Percentiles rank a stretch among this genome's conserved stretches.
Conservation (phyloP, 2,888 invertebrate genomes). For the Lasioglossum lativentre region DNA sequence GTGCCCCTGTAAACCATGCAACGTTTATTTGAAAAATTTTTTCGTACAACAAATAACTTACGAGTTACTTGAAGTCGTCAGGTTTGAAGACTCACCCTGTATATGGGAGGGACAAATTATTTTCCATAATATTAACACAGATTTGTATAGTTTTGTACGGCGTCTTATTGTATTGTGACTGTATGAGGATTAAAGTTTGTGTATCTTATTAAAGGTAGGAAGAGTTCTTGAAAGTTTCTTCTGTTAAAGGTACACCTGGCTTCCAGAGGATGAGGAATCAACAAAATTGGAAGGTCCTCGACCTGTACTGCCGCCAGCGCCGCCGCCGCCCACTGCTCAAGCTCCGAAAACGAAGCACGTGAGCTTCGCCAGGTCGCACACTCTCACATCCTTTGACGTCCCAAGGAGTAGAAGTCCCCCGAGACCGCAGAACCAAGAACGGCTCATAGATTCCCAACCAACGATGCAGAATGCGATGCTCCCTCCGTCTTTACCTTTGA, state of each 20-base stretch:
- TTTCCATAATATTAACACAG: neutral
- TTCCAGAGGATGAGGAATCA: conserved; percentile 91
- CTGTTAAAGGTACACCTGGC: conserved; percentile 88
- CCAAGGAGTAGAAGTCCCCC: conserved; percentile 84
- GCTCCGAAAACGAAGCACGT: conserved; percentile 94
- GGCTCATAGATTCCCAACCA: conserved; percentile 84
- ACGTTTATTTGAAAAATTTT: too few species aligned
- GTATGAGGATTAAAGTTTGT: too few species aligned
- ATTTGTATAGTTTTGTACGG: neutral
- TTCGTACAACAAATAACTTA: too few species aligned
- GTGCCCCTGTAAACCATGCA: too few species aligned
- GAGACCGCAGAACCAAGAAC: conserved; percentile 85
- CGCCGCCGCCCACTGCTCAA: conserved; percentile 87
- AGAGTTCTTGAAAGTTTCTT: neutral
- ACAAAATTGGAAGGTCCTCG: conserved; percentile 91
- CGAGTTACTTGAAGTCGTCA: too few species aligned
- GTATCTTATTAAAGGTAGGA: neutral
- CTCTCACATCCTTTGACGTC: conserved; percentile 92
- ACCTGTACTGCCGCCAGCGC: conserved; percentile 81
- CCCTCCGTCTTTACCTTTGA: conserved; percentile 71
- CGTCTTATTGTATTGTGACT: neutral
- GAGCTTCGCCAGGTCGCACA: conserved; percentile 95
- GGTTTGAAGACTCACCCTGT: too few species aligned
- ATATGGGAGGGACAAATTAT: neutral
- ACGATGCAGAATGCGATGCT: conserved; percentile 78